Conservation (phyloP, 2,113 vertebrate genomes). For the Atractosteus spatula region DNA sequence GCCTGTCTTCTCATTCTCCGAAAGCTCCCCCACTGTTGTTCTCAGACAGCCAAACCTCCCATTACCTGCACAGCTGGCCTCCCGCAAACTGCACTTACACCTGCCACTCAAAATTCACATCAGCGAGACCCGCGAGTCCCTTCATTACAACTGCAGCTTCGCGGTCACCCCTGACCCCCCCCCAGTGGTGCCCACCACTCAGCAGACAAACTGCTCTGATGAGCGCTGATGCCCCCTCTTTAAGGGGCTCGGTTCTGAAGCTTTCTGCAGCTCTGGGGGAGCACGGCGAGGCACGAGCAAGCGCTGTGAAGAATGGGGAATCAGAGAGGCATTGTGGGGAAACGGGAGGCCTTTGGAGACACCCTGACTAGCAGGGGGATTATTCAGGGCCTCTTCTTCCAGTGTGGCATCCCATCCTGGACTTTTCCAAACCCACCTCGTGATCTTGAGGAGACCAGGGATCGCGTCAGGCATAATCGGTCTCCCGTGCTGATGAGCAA, state of each 20-base stretch:
- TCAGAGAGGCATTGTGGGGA: no score
- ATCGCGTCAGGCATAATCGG: no score
- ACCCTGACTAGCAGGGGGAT: no score
- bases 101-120: slow-evolving; percentile 39
- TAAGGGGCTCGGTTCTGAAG: no score
- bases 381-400: no score
- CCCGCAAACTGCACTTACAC: slow-evolving; percentile 33
- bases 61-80: slow-evolving; percentile 11
- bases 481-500: no score
- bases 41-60: no score
- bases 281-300: slow-evolving; percentile 25
- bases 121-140: slow-evolving; percentile 19
- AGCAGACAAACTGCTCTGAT: slow-evolving; percentile 46
- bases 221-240: slow-evolving; percentile 30
- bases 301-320: not conserved
- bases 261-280: slow-evolving; percentile 9
- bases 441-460: no score
- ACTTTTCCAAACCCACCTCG: no score
- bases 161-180: slow-evolving; percentile 6
- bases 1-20: no score
- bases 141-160: slow-evolving; percentile 31
- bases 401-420: no score
- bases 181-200: slow-evolving; percentile 26
- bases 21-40: not conserved
- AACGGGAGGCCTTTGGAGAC: no score